Evolutionary conservation across 1,140 invertebrate genomes (phyloP).

Genomic region (Neodiprion lecontei): DNA sequence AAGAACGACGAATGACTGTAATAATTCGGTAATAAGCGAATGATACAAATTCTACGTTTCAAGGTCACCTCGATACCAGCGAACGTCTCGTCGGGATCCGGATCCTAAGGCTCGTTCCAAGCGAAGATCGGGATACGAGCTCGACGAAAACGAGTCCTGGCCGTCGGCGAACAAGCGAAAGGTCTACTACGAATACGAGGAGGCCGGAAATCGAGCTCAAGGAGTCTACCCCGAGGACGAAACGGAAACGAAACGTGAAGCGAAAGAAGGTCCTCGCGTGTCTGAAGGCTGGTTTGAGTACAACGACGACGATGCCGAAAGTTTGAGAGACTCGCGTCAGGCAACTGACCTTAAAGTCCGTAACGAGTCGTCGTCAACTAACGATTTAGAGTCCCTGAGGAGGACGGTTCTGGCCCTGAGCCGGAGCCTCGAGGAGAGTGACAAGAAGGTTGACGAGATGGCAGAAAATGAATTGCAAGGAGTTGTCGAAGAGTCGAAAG

Average conservation of each 20-base stretch:
- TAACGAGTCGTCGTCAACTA: neutral
- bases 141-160: neutral
- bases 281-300: neutral
- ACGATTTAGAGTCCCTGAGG: slow-evolving; percentile 35
- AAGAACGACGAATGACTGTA: neutral
- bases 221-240: neutral
- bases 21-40: no score
- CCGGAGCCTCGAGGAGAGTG: slow-evolving; percentile 27
- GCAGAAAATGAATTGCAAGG: neutral
- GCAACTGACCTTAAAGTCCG: no score
- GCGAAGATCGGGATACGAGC: neutral
- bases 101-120: neutral
- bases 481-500: slow-evolving; percentile 7
- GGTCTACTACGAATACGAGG: neutral
- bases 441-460: neutral
- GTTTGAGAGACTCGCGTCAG: neutral
- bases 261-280: neutral
- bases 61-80: no score
- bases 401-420: slow-evolving; percentile 33
- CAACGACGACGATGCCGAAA: neutral
- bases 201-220: neutral
- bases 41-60: no score
- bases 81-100: no score
- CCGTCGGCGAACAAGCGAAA: neutral
- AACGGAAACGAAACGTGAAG: neutral